Conservation (phyloP, 2,113 vertebrate genomes). For the Forbesichthys agassizii region DNA sequence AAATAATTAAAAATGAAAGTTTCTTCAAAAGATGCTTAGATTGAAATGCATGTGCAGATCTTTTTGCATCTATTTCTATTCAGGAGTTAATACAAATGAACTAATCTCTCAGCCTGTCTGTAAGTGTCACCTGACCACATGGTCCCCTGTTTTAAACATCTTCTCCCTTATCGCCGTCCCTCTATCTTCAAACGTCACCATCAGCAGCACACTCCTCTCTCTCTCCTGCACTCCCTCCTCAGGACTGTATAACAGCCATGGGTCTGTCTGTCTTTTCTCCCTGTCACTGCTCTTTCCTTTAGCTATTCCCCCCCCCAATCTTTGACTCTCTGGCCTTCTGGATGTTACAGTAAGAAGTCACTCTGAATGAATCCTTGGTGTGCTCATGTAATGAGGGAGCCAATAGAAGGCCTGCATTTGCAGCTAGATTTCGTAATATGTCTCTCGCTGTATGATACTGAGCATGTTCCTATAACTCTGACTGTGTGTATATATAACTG, state of each 20-base stretch:
- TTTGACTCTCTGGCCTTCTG: conserved; percentile 8
- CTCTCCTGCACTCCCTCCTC: conserved; percentile 4
- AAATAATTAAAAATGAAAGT: too few relatives aligned
- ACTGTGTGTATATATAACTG: background rate
- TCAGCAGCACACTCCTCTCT: conserved; percentile 18
- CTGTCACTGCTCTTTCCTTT: conserved; percentile 14
- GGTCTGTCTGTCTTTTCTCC: background rate
- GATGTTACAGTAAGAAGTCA: conserved; percentile 25
- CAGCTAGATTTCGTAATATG: background rate
- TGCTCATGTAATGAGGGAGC: conserved; percentile 31
- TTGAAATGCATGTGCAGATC: too few relatives aligned
- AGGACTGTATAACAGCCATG: background rate
- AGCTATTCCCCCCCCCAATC: conserved; percentile 16
- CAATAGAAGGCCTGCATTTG: conserved; percentile 5
- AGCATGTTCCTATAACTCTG: background rate
- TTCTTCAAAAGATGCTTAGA: too few relatives aligned
- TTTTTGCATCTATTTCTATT: too few relatives aligned
- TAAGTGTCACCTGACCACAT: too few relatives aligned
- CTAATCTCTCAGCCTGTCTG: too few relatives aligned
- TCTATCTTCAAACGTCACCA: conserved; percentile 8
- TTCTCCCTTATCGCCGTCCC: background rate
- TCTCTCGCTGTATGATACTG: background rate
- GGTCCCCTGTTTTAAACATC: background rate
- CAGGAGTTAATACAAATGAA: too few relatives aligned
- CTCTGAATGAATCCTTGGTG: conserved; percentile 26